phyloP scores from a whole-genome alignment of 1,140 invertebrate species.

The Aricia agestis region DNA sequence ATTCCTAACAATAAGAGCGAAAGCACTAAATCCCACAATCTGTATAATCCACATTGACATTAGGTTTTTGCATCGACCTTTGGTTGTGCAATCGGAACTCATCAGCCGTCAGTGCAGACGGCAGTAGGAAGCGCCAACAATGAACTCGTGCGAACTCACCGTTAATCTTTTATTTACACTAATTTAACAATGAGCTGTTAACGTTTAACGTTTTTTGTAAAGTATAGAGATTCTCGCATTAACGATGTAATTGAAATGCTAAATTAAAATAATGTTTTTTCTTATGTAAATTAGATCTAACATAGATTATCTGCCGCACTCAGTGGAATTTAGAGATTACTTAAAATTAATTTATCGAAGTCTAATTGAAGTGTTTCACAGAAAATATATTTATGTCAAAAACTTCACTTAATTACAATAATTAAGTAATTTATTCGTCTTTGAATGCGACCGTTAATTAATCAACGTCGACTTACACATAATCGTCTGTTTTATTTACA shows the following conservation, averaged over 20 bases:
- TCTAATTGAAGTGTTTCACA: no score
- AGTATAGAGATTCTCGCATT: not conserved
- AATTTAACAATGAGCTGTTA: not conserved
- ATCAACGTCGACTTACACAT: no score
- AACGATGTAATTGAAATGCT: not conserved
- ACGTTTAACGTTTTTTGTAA: not conserved
- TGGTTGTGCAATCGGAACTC: constrained; percentile 1
- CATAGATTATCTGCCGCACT: no score
- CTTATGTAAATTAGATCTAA: no score
- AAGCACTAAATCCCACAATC: not conserved
- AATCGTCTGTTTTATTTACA: no score
- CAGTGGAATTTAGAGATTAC: no score
- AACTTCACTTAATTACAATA: no score
- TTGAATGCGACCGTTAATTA: no score
- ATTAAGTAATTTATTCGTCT: no score
- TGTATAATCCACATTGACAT: not conserved
- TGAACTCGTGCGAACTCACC: constrained; percentile 7
- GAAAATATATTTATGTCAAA: no score
- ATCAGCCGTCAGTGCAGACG: not conserved
- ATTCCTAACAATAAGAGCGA: not conserved
- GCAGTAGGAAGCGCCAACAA: not conserved
- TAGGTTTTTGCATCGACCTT: constrained; percentile 10
- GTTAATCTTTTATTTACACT: not conserved
- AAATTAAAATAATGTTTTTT: no score
- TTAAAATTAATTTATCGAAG: no score